A percentile compares a stretch with the other conserved stretches of the same genome.
These are phyloP conservation scores for Spodoptera littoralis DNA, from an alignment of 2,888 invertebrate genomes.

Conservation along the genomic window DNA sequence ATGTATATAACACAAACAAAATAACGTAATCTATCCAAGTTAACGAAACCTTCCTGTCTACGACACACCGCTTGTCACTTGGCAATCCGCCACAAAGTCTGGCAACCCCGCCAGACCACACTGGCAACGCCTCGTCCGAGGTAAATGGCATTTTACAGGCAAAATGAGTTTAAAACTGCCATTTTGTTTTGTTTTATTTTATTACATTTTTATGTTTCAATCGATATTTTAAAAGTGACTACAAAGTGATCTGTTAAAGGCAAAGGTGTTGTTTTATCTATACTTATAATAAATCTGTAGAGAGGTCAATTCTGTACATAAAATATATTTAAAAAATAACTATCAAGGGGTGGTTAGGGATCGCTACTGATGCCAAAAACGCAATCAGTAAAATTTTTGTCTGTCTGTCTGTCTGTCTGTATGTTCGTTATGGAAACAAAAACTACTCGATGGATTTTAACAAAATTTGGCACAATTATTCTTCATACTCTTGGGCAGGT, in stretches of 20 bases:
- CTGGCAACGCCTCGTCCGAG: conserved; percentile 21
- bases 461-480: too few relatives aligned
- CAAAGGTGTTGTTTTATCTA: too few relatives aligned
- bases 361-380: too few relatives aligned
- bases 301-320: too few relatives aligned
- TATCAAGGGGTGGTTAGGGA: too few relatives aligned
- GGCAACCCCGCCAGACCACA: conserved; percentile 20
- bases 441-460: too few relatives aligned
- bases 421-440: too few relatives aligned
- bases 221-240: conserved; percentile 14
- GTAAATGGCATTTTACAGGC: conserved; percentile 46
- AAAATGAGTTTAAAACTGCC: conserved; percentile 54
- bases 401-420: too few relatives aligned
- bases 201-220: conserved; percentile 35
- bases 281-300: too few relatives aligned
- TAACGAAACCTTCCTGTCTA: conserved; percentile 11
- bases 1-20: background rate
- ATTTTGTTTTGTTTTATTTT: conserved; percentile 32
- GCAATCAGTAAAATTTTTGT: too few relatives aligned
- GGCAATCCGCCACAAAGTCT: conserved; percentile 48
- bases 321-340: too few relatives aligned
- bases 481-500: too few relatives aligned
- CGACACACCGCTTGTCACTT: conserved; percentile 27
- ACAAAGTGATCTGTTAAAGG: background rate
- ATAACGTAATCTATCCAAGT: conserved; percentile 12